Evolutionary conservation across 1,140 invertebrate genomes (phyloP).

Genomic region (Caerostris extrusa): DNA sequence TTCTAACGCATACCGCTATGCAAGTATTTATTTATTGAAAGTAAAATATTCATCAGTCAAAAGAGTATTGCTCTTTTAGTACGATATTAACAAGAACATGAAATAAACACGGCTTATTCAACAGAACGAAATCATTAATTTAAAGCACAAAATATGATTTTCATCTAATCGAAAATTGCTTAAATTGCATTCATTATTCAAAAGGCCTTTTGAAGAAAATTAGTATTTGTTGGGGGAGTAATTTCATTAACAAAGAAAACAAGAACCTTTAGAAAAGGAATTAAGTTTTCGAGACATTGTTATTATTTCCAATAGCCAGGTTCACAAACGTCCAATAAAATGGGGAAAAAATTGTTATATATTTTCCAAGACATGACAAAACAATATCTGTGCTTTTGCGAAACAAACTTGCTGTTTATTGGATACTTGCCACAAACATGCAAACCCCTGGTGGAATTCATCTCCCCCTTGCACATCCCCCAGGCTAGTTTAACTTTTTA

Average conservation of each 20-base stretch:
- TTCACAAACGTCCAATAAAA: conserved; percentile 46
- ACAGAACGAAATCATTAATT: neutral
- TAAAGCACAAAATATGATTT: neutral
- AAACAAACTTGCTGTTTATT: conserved; percentile 71
- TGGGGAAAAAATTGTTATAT: conserved; percentile 47
- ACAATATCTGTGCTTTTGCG: conserved; percentile 61
- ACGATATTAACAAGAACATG: neutral
- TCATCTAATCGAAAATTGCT: neutral
- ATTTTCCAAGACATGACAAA: conserved; percentile 75
- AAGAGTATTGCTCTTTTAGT: neutral
- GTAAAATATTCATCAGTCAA: too few relatives aligned
- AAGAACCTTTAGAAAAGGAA: neutral
- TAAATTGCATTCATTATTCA: conserved; percentile 5
- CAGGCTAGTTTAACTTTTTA: conserved; percentile 74
- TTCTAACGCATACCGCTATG: too few relatives aligned
- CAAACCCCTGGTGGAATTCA: conserved; percentile 5
- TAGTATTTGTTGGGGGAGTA: neutral
- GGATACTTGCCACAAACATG: conserved; percentile 76
- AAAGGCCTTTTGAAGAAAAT: conserved; percentile 26
- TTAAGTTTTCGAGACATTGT: neutral
- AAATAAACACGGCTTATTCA: neutral
- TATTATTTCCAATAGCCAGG: neutral
- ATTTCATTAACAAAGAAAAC: conserved; percentile 21
- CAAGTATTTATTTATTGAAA: too few relatives aligned
- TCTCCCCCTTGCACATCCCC: neutral